phyloP scores from a whole-genome alignment of 2,888 invertebrate genomes.

The Parnassius mnemosyne region DNA sequence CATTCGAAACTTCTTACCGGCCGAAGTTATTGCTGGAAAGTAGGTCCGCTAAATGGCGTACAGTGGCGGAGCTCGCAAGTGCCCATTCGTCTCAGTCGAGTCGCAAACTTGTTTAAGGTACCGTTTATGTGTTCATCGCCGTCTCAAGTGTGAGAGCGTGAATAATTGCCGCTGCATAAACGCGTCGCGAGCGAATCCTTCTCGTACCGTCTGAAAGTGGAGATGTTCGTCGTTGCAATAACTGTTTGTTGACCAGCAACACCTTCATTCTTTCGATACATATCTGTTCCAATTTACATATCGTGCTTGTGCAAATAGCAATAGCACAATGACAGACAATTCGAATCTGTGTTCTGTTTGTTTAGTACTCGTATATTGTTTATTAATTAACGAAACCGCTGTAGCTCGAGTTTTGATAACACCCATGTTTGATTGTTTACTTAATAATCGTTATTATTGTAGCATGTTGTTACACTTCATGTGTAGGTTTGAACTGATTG shows the following conservation, averaged over 20 bases:
- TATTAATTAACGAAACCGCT: constrained; percentile 23
- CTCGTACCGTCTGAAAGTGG: constrained; percentile 26
- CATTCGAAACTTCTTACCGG: constrained; percentile 1
- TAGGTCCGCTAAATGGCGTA: constrained; percentile 34
- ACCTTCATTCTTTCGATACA: constrained; percentile 33
- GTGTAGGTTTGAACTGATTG: constrained; percentile 1
- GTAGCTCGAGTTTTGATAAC: constrained; percentile 14
- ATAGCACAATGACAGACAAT: constrained; percentile 41
- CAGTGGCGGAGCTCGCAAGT: constrained; percentile 26
- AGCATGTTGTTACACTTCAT: constrained; percentile 24
- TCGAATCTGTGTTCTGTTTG: constrained; percentile 48
- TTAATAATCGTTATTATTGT: constrained; percentile 29
- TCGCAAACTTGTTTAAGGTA: constrained; percentile 51
- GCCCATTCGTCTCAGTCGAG: constrained; percentile 35
- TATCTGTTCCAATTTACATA: constrained; percentile 47
- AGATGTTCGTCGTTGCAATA: constrained; percentile 6
- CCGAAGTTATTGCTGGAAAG: constrained; percentile 34
- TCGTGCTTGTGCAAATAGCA: constrained; percentile 48
- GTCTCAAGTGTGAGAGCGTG: constrained; percentile 19
- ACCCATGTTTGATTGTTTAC: constrained; percentile 27
- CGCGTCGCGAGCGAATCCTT: constrained; percentile 24
- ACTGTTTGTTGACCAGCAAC: constrained; percentile 22
- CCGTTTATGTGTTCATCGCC: constrained; percentile 40
- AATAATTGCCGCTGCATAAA: constrained; percentile 2
- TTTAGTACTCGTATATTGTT: constrained; percentile 43